Evolutionary conservation across 2,113 vertebrate genomes (phyloP), one percentile per base, ranked within the genome.

Genomic region (Petroica traversi): DNA sequence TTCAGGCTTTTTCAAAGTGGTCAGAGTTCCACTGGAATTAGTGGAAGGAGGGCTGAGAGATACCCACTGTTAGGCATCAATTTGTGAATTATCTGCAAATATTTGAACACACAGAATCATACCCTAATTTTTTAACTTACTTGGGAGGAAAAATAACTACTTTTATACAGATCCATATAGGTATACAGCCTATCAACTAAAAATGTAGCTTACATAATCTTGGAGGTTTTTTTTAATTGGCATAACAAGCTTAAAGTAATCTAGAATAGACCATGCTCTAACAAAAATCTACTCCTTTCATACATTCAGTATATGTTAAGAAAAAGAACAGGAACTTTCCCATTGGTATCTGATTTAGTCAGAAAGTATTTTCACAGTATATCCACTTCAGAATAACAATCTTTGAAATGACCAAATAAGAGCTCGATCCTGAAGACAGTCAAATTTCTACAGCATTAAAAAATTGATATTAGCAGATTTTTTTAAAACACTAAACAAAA

Each of bases 81-180:
- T 81, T 68, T 77, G 31, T n/a, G 41, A 93, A 95, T 89, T 86
- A 52, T 92, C 77, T 90, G 64, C 80, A 97, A 95, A 93, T 93
- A 95, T 72, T 73, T 16, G 67, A 81, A 79, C 59, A 94, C 31
- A 62, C 45, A 94, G 64, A 96, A 88, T 83, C 48, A 88, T 96
- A 85, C 33, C 74, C 74, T 28, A 54, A 89, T 73, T 95, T 97
- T 97, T 95, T 81, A 75, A 59, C 66, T 85, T 80, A 59, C 16
- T 29, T 88, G 63, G 49, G 33, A 83, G 72, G 80, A 96, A 95
- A 92, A 52, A 51, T 31, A 95, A 72, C 34, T 4, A 12, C 72
- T 92, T 97, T 96, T 95, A 92, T 93, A 20, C 74, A 14, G 28
- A 89, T 77, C 16, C 48, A 54, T 1, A 4, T 59, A 45, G 3